phyloP scores from a whole-genome alignment of 2,113 vertebrate species.

The Nansenia antarctica region DNA sequence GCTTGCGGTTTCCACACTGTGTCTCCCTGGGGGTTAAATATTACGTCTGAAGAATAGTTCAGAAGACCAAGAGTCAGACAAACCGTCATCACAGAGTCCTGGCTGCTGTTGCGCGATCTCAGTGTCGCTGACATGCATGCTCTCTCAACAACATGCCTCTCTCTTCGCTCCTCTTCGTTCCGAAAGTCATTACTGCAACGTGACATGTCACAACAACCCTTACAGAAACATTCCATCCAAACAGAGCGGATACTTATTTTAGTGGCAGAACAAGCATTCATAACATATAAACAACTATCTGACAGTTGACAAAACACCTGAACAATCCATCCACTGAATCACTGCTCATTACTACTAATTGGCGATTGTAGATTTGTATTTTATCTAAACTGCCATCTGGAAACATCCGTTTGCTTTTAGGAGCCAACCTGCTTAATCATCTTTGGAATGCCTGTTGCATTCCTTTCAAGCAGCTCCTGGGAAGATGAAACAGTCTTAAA shows the following conservation, averaged over 20 bases:
- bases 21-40: not conserved
- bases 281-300: not conserved
- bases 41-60: not conserved
- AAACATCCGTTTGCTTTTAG: constrained; percentile 9
- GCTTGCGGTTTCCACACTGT: not conserved
- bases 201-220: not conserved
- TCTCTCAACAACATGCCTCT: not conserved
- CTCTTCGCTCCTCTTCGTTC: not conserved
- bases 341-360: constrained; percentile 22
- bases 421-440: constrained; percentile 52
- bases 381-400: constrained; percentile 28
- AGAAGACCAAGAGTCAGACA: not conserved
- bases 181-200: not conserved
- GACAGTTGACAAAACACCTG: not conserved
- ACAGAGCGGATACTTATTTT: not conserved
- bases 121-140: not conserved
- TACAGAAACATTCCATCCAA: not conserved
- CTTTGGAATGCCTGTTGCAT: constrained; percentile 56
- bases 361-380: constrained; percentile 18
- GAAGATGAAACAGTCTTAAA: constrained; percentile 39
- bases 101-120: not conserved
- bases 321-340: not conserved
- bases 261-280: not conserved
- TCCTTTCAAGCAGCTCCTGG: constrained; percentile 53
- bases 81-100: not conserved